phyloP scores from a whole-genome alignment of 2,113 vertebrate species.

The Tenebrosternarchus preto region DNA sequence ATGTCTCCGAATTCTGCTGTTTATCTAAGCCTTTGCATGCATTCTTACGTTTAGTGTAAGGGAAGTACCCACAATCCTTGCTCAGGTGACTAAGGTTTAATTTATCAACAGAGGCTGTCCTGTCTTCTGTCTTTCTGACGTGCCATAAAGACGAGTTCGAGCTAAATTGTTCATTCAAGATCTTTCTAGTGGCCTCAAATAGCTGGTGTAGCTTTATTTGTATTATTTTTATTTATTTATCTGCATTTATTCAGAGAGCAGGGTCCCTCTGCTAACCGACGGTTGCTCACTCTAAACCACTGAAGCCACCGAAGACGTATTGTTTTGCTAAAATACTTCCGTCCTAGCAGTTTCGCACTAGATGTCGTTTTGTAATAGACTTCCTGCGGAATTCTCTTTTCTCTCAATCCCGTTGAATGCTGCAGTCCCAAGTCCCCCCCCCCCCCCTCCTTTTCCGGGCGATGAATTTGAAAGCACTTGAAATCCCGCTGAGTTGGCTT shows the following conservation, averaged over 20 bases:
- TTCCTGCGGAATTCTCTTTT: not conserved
- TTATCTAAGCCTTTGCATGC: not conserved
- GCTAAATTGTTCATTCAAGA: too few species aligned
- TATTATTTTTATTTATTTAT: too few species aligned
- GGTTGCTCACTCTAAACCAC: too few species aligned
- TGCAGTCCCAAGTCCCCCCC: conserved; percentile 17
- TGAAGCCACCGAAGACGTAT: too few species aligned
- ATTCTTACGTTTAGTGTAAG: not conserved
- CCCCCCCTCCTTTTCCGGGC: not conserved
- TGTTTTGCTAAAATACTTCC: not conserved
- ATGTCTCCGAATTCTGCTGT: not conserved
- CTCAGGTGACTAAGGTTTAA: not conserved
- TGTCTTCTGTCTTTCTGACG: not conserved
- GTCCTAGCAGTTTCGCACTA: not conserved
- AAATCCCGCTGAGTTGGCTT: conserved; percentile 50
- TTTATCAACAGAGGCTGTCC: not conserved
- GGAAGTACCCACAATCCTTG: not conserved
- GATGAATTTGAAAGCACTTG: conserved; percentile 37
- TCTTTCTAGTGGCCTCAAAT: too few species aligned
- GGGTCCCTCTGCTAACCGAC: too few species aligned
- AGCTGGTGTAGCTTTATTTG: too few species aligned
- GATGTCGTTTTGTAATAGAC: not conserved
- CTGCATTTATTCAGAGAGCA: too few species aligned
- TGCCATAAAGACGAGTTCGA: too few species aligned
- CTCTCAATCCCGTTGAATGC: not conserved